Conservation (phyloP, 2,888 invertebrate genomes). For the Megalurothrips usitatus region DNA sequence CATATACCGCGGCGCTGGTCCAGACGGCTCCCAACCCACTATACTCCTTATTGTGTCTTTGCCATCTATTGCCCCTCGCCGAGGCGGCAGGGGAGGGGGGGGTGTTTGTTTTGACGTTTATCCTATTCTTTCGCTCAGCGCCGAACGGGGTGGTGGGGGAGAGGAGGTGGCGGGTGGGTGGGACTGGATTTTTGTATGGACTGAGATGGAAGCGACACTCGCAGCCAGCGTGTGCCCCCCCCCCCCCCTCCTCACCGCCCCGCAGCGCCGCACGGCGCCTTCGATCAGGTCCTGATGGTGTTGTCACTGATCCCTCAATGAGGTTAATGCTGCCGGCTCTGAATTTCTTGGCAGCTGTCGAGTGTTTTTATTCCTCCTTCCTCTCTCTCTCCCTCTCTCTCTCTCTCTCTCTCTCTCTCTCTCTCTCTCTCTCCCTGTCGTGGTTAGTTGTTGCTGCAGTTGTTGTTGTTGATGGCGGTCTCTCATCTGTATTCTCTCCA, state of each 20-base stretch:
- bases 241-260: neutral
- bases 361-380: no score
- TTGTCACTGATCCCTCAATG: constrained; percentile 5
- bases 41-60: no score
- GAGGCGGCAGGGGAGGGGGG: no score
- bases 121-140: neutral
- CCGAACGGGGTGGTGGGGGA: constrained; percentile 31
- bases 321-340: neutral
- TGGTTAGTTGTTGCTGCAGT: neutral
- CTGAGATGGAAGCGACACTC: neutral
- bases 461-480: neutral
- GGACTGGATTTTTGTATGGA: constrained; percentile 4
- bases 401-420: no score
- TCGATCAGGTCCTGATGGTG: neutral
- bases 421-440: neutral
- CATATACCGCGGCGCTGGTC: no score
- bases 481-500: neutral
- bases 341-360: no score
- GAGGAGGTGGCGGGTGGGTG: neutral
- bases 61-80: no score
- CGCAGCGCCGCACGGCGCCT: neutral
- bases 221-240: neutral
- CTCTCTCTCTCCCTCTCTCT: no score
- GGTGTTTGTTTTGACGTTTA: constrained; percentile 14
- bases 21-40: no score